These are phyloP conservation scores for Carettochelys insculpta DNA, from an alignment of 2,113 vertebrate species.

Conservation along the genomic window DNA sequence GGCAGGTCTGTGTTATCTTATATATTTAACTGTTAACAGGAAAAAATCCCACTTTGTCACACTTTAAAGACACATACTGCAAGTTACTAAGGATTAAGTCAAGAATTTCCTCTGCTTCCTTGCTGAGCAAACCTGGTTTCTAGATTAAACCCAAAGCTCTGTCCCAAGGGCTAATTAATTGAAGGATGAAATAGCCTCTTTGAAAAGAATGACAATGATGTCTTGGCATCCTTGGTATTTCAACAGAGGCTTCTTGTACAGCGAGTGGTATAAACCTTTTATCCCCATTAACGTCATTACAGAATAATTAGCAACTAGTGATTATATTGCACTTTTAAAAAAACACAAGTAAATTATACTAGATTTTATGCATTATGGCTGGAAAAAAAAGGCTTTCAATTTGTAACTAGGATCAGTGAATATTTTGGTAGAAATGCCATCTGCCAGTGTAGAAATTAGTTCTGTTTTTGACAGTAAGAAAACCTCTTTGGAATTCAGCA, in stretches of 20 bases:
- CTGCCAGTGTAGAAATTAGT: conserved; percentile 25
- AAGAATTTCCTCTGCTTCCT: not conserved
- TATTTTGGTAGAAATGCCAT: conserved; percentile 45
- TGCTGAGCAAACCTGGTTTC: not conserved
- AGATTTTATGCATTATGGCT: not conserved
- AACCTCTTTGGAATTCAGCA: not conserved
- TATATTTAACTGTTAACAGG: not conserved
- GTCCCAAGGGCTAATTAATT: conserved; percentile 18
- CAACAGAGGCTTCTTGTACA: not conserved
- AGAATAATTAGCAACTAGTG: not conserved
- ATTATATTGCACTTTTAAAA: conserved; percentile 8
- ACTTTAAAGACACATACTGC: not conserved
- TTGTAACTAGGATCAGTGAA: conserved; percentile 17
- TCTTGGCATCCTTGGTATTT: not conserved
- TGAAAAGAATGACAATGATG: not conserved
- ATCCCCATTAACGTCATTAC: not conserved
- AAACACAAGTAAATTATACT: not conserved
- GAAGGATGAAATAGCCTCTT: not conserved
- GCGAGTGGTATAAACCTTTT: not conserved
- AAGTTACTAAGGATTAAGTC: not conserved
- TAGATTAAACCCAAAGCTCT: conserved; percentile 6
- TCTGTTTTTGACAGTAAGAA: conserved; percentile 41
- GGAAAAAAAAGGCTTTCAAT: not conserved
- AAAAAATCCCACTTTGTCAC: not conserved
- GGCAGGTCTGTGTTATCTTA: not conserved